Evolutionary conservation across 2,888 invertebrate species (phyloP), one percentile per base, ranked within the genome.

Genomic region (Amblyteles armatorius): DNA sequence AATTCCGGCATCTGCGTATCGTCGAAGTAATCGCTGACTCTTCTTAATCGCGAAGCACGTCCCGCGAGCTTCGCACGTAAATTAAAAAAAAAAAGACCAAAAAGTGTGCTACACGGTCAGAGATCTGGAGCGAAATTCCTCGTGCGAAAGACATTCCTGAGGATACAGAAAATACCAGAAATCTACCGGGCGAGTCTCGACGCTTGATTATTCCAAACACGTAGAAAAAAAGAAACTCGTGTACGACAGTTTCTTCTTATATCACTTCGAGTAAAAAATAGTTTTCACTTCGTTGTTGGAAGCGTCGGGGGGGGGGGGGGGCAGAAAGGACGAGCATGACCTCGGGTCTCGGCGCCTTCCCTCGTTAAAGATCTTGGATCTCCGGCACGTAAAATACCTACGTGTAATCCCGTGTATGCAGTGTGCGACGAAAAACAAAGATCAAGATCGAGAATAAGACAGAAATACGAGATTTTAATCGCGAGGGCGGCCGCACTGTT

Each of bases 301-400:
- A 77, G 52, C 67, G 13, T 29, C 26, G 40, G 16, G 65, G 26
- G 73, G 36, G 48, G 22, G 26, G 26, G 26, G 26, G 26, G 26
- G 26, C 68, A 52, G 77, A 72, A 74, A 57, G 57, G 19, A 52
- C 72, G 80, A 74, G 68, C 71, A 33, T 52, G 52, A 63, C 29
- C 57, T 74, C 55, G 57, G 86, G 85, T 87, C 87, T 87, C 88
- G 87, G 87, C 90, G 90, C 88, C 88, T 87, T 88, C 78, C 72
- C 82, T 80, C 73, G 69, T 79, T 71, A 63, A 80, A 89, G 88
- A 90, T 89, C 88, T 82, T 81, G 57, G 84, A 91, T 91, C 91
- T 91, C 81, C 83, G 78, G 86, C 91, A 91, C 91, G 90, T 90
- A 90, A 84, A 78, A 88, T 88, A 68, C 48, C 84, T 88, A 91